A percentile compares a stretch with the other conserved stretches of the same genome.
phyloP scores from a whole-genome alignment of 2,888 invertebrate genomes.

The Phortica magna region DNA sequence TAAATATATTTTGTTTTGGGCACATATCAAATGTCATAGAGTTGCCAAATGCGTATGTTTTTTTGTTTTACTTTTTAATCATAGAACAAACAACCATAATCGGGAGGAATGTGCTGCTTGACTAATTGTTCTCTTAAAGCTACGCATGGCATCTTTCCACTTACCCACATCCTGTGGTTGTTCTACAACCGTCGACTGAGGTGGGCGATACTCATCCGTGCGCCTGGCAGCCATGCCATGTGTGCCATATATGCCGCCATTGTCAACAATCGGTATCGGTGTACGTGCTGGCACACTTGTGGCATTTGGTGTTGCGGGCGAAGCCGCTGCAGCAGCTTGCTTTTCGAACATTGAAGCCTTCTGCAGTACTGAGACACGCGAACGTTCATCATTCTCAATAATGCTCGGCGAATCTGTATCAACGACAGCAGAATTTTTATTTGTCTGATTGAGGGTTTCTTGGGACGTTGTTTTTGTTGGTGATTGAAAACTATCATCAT shows the following conservation, averaged over 20 bases:
- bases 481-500: neutral
- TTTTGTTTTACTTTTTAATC: neutral
- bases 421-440: conserved; percentile 44
- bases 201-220: conserved; percentile 54
- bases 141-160: conserved; percentile 44
- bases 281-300: conserved; percentile 32
- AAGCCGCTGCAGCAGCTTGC: conserved; percentile 72
- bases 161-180: conserved; percentile 75
- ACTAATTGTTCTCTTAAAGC: neutral
- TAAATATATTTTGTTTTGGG: neutral
- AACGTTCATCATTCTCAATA: conserved; percentile 74
- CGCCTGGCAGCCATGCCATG: conserved; percentile 44
- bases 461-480: conserved; percentile 15
- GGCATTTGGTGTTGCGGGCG: conserved; percentile 39
- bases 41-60: neutral
- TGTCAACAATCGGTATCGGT: conserved; percentile 24
- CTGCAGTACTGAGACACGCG: conserved; percentile 77
- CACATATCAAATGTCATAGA: neutral
- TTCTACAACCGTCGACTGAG: conserved; percentile 7
- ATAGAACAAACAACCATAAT: neutral
- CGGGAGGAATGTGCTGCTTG: conserved; percentile 22
- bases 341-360: conserved; percentile 78
- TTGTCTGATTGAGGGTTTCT: conserved; percentile 39
- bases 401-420: conserved; percentile 56
- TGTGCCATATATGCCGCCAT: conserved; percentile 39